Evolutionary conservation across 2,113 vertebrate species (phyloP), one percentile per base, ranked within the genome.

Genomic region (Bujurquina vittata): DNA sequence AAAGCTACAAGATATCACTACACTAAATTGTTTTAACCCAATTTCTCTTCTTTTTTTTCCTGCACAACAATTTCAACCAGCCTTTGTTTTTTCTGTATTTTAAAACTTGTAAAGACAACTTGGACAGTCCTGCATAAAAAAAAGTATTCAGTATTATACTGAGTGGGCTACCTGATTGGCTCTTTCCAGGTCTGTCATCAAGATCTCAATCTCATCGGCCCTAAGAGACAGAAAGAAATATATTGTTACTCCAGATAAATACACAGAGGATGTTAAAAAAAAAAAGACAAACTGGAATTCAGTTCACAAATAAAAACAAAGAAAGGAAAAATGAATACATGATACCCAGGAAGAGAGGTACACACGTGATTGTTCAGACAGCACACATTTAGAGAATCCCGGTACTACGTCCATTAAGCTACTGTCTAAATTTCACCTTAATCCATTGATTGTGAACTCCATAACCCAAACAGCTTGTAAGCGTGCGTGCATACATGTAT

Each of bases 181-280:
- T 96, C 98, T 96, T 94, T 99, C 98, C 83, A 99, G 96, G 92
- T 99, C 98, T 29, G 97, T 99, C 98, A 99, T 99, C 96, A 99
- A 97, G 96, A 99, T 98, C 94, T 99, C 98, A 78, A 99, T 97
- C 95, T 99, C 98, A 88, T 99, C 98, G 29, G 97, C 97, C 96
- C 98, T 99, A 88, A 86, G 79, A 89, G 84, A 88, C 87, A 88
- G 80, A 88, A 83, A 89, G 60, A 89, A 18, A 84, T 33, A 37
- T 33, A 52, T 3, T 5, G 29, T 94, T 87, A 90, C 22, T 62
- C 3, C 52, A 73, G 56, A 35, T 31, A 80, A 61, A 75, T 9
- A 33, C 59, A 87, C 23, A 56, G 31, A 78, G 23, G 22, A 81
- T 54, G 74, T 1, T 3, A 2, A 49, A 60, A 63, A 46, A 14